These are phyloP conservation scores for Hirtodrosophila cameraria DNA, from an alignment of 2,888 invertebrate genomes.

Conservation along the genomic window DNA sequence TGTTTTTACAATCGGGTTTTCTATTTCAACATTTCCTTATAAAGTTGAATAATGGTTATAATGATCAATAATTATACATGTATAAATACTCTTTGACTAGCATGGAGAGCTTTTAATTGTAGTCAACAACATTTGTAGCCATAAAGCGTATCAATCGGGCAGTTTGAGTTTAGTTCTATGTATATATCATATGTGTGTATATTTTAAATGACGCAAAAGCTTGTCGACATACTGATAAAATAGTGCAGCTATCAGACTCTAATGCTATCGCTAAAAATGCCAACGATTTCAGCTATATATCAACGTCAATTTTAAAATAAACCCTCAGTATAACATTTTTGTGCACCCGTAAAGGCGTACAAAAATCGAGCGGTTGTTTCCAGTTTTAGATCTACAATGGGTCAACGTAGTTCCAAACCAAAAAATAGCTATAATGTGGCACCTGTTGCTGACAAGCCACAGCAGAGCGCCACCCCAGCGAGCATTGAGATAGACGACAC, in stretches of 20 bases:
- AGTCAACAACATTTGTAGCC: too few relatives aligned
- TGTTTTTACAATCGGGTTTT: too few relatives aligned
- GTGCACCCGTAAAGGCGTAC: conserved; percentile 8
- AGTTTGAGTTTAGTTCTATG: too few relatives aligned
- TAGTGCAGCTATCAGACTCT: conserved; percentile 34
- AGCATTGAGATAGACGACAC: conserved; percentile 3
- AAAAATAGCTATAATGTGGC: conserved; percentile 53
- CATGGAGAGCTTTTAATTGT: too few relatives aligned
- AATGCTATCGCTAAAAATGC: too few relatives aligned
- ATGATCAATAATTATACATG: too few relatives aligned
- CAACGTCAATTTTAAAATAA: neutral
- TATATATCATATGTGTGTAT: too few relatives aligned
- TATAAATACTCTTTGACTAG: too few relatives aligned
- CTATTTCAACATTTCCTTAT: too few relatives aligned
- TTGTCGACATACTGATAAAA: conserved; percentile 30
- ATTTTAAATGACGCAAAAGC: conserved; percentile 3
- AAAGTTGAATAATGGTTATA: too few relatives aligned
- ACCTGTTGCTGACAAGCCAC: neutral
- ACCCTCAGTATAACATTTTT: conserved; percentile 29
- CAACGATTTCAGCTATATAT: conserved; percentile 35
- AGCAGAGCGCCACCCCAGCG: neutral
- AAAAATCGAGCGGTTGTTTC: conserved; percentile 1
- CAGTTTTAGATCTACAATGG: conserved; percentile 21
- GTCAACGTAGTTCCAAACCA: conserved; percentile 19
- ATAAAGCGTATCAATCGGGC: too few relatives aligned